A percentile compares a stretch with the other conserved stretches of the same genome.
Evolutionary conservation across 2,888 invertebrate species (phyloP).

Genomic region (Aspidiotus destructor): DNA sequence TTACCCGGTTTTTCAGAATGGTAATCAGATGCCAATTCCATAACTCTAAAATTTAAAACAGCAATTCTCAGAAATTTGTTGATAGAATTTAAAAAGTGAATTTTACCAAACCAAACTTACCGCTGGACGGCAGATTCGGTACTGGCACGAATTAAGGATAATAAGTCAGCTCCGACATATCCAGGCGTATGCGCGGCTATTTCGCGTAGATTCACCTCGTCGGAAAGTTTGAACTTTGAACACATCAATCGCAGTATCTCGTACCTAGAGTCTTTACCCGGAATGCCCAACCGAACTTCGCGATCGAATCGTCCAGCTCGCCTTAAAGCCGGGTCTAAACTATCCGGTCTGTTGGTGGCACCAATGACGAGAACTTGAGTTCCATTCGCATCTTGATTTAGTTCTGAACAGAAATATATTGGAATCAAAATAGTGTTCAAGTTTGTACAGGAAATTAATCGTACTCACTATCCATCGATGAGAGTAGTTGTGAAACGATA

Average conservation of each 20-base stretch:
- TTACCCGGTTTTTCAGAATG: background rate
- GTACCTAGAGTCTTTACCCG: slow-evolving; percentile 68
- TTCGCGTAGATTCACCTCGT: slow-evolving; percentile 54
- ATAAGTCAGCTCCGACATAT: slow-evolving; percentile 89
- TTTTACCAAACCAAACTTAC: slow-evolving; percentile 38
- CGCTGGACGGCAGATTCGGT: slow-evolving; percentile 77
- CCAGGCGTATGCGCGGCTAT: slow-evolving; percentile 85
- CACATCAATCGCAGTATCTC: slow-evolving; percentile 69
- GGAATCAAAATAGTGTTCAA: background rate
- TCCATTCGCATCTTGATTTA: slow-evolving; percentile 47
- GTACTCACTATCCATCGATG: slow-evolving; percentile 69
- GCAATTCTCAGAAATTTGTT: slow-evolving; percentile 1
- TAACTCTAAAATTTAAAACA: slow-evolving; percentile 24
- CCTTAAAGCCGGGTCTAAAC: slow-evolving; percentile 82
- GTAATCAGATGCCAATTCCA: slow-evolving; percentile 21
- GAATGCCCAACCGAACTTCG: slow-evolving; percentile 89
- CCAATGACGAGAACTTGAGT: slow-evolving; percentile 74
- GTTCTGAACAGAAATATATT: slow-evolving; percentile 41
- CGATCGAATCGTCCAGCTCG: slow-evolving; percentile 87
- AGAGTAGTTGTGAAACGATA: slow-evolving; percentile 84
- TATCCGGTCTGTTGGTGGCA: slow-evolving; percentile 90
- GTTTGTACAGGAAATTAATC: background rate
- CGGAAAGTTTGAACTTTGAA: slow-evolving; percentile 55
- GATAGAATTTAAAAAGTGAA: background rate
- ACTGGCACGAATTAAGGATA: slow-evolving; percentile 75